Conservation (phyloP, 2,113 vertebrate genomes). For the Chaetura pelagica region DNA sequence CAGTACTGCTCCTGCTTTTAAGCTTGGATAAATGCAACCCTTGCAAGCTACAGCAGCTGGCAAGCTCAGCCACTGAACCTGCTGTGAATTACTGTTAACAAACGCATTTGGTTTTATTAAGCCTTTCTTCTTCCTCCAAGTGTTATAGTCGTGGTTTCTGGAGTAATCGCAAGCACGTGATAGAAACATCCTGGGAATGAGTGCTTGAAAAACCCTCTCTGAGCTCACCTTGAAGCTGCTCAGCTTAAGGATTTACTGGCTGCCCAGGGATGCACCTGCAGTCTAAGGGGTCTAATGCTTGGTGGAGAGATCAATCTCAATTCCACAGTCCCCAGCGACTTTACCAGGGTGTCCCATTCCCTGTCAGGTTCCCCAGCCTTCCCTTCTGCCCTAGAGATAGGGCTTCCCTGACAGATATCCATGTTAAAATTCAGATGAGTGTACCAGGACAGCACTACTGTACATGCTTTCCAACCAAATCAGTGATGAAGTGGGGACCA, state of each 20-base stretch:
- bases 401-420: background rate
- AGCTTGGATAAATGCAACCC: background rate
- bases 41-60: constrained; percentile 7
- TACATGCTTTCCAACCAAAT: background rate
- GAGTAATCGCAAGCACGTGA: background rate
- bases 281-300: background rate
- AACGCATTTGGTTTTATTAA: constrained; percentile 48
- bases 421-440: background rate
- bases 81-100: constrained; percentile 47
- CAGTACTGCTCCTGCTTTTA: background rate
- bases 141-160: background rate
- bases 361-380: background rate
- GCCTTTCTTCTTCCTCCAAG: constrained; percentile 36
- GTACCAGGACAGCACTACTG: background rate
- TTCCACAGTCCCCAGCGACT: background rate
- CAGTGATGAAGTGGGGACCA: background rate
- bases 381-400: background rate
- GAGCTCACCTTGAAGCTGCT: background rate
- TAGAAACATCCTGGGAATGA: background rate
- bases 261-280: background rate
- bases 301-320: background rate
- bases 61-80: background rate
- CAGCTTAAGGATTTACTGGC: background rate
- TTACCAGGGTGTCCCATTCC: background rate
- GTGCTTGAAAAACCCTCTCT: background rate